These are phyloP conservation scores for Drosophila histrio DNA, from an alignment of 2,888 invertebrate genomes.

Conservation along the genomic window DNA sequence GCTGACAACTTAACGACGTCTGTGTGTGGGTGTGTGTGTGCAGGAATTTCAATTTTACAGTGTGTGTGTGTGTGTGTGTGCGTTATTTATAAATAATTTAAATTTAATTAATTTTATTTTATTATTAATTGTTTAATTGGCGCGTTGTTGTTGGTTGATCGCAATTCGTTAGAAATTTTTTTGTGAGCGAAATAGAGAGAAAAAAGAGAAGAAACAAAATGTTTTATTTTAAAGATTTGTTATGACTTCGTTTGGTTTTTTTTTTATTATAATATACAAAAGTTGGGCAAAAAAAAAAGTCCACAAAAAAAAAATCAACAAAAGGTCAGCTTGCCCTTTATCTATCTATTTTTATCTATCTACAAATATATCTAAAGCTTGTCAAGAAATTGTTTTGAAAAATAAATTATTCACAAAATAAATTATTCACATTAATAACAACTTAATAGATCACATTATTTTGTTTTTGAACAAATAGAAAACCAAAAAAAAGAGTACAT, in stretches of 20 bases:
- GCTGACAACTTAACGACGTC: constrained; percentile 70
- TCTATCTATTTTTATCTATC: no score
- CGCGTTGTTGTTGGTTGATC: constrained; percentile 43
- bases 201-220: constrained; percentile 66
- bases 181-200: constrained; percentile 51
- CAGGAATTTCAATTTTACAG: constrained; percentile 6
- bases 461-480: no score
- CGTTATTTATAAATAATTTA: background rate
- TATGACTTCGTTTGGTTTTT: background rate
- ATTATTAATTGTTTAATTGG: constrained; percentile 17
- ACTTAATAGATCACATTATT: no score
- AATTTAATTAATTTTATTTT: background rate
- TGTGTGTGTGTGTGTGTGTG: constrained; percentile 16
- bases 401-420: no score
- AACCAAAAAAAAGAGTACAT: no score
- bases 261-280: background rate
- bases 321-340: no score
- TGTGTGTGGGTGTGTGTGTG: constrained; percentile 26
- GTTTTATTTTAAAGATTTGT: constrained; percentile 28
- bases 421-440: no score
- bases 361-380: no score
- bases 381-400: no score
- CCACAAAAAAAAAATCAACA: background rate
- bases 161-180: constrained; percentile 20
- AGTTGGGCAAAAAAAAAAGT: background rate